Percentiles rank a stretch among this genome's conserved stretches.
These are phyloP conservation scores for Cladorhizidae sp. DNA, from an alignment of 37 sponge, comb jelly and placozoan species.

Conservation along the genomic window DNA sequence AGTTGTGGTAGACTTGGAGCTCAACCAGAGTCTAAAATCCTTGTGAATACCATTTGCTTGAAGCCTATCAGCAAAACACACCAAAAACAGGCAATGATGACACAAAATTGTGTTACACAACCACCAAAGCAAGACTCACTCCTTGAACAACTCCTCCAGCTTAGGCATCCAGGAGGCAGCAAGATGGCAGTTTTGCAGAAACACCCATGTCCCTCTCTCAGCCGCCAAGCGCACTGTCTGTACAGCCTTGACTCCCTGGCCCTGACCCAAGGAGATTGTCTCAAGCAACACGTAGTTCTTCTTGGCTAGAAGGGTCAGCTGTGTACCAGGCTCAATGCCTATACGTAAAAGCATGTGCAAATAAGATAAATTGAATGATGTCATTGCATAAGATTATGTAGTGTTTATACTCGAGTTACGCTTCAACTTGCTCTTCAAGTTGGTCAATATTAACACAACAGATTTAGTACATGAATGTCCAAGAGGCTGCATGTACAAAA, in stretches of 20 bases:
- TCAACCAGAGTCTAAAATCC: slow-evolving; percentile 69
- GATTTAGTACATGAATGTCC: too few species aligned
- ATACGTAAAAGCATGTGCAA: slow-evolving; percentile 4
- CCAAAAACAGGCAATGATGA: neutral
- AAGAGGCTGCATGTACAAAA: too few species aligned
- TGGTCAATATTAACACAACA: too few species aligned
- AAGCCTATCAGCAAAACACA: neutral
- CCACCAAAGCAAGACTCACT: neutral
- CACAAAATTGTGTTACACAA: neutral
- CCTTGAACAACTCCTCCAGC: slow-evolving; percentile 23
- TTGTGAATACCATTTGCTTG: slow-evolving; percentile 6
- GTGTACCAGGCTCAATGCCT: slow-evolving; percentile 61
- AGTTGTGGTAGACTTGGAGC: slow-evolving; percentile 32
- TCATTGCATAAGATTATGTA: neutral
- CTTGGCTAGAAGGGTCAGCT: slow-evolving; percentile 42
- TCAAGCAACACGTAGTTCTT: slow-evolving; percentile 20
- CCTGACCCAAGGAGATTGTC: slow-evolving; percentile 65
- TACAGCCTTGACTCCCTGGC: slow-evolving; percentile 53
- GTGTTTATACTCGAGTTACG: neutral
- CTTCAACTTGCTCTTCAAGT: too few species aligned
- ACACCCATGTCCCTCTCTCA: slow-evolving; percentile 61
- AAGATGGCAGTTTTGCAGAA: slow-evolving; percentile 76
- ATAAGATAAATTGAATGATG: neutral
- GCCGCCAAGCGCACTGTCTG: slow-evolving; percentile 26
- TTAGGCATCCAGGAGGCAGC: slow-evolving; percentile 57